These are phyloP conservation scores for Lasiurus cinereus DNA, from an alignment of 2,113 vertebrate genomes.

Conservation along the genomic window DNA sequence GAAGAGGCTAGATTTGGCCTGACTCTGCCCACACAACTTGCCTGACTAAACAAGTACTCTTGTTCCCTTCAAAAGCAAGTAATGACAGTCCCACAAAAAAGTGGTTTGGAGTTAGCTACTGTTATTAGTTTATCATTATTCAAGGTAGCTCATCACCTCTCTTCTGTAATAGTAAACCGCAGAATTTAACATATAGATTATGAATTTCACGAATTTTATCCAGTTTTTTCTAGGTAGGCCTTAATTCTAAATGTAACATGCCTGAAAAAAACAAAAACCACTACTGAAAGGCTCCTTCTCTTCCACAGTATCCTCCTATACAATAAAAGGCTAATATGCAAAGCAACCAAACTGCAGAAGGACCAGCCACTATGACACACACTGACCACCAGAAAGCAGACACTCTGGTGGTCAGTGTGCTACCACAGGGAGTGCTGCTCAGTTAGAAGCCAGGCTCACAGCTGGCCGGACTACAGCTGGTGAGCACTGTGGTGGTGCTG, in stretches of 20 bases:
- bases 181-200: slow-evolving; percentile 1
- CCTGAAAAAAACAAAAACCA: not conserved
- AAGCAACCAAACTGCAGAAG: no score
- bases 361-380: no score
- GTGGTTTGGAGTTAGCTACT: not conserved
- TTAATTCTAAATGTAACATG: slow-evolving; percentile 48
- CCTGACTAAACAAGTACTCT: not conserved
- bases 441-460: no score
- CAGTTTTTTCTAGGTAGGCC: not conserved
- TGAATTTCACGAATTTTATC: not conserved
- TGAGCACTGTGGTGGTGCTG: no score
- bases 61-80: slow-evolving; percentile 27
- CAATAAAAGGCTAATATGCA: no score
- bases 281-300: not conserved
- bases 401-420: no score
- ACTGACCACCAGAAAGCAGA: no score
- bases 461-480: no score
- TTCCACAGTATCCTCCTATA: not conserved
- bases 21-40: not conserved
- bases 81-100: not conserved
- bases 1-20: not conserved
- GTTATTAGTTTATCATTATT: not conserved
- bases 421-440: no score
- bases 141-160: not conserved
- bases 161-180: not conserved